Percentiles rank a stretch among this genome's conserved stretches.
Evolutionary conservation across 2,113 vertebrate genomes (phyloP).

Genomic region (Muntiacus muntjak): DNA sequence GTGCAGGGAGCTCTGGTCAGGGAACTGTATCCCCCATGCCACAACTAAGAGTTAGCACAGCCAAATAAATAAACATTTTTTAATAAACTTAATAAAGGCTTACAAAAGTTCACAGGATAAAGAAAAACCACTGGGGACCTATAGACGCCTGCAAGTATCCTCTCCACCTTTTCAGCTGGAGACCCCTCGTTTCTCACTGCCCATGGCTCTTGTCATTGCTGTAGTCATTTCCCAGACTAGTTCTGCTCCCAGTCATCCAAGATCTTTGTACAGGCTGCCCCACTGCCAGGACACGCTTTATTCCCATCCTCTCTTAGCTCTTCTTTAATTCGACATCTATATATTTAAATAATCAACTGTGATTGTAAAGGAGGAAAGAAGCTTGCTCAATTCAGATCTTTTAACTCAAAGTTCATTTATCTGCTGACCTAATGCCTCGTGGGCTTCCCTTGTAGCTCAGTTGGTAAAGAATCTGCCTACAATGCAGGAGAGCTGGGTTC

Average conservation of each 20-base stretch:
- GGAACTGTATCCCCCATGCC: not conserved
- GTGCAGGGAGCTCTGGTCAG: not conserved
- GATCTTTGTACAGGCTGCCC: not conserved
- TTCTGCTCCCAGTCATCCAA: too few relatives aligned
- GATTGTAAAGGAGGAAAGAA: not conserved
- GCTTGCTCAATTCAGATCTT: not conserved
- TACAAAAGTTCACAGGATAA: not conserved
- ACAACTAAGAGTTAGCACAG: not conserved
- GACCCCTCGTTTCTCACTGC: too few relatives aligned
- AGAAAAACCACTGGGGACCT: not conserved
- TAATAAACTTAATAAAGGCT: not conserved
- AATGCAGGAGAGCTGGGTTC: not conserved
- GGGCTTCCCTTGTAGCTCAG: not conserved
- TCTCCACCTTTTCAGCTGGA: not conserved
- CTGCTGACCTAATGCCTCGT: not conserved
- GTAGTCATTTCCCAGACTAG: not conserved
- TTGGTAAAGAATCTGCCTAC: not conserved
- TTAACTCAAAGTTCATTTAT: not conserved
- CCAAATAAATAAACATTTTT: not conserved
- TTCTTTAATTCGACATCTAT: not conserved
- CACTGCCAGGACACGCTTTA: rapidly evolving
- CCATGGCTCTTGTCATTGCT: not conserved
- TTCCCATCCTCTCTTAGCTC: not conserved
- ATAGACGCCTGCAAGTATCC: rapidly evolving
- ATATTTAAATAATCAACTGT: not conserved